A percentile compares a stretch with the other conserved stretches of the same genome.
phyloP scores from a whole-genome alignment of 92 coral and sea anemone genomes.

The Epizoanthus scotinus region DNA sequence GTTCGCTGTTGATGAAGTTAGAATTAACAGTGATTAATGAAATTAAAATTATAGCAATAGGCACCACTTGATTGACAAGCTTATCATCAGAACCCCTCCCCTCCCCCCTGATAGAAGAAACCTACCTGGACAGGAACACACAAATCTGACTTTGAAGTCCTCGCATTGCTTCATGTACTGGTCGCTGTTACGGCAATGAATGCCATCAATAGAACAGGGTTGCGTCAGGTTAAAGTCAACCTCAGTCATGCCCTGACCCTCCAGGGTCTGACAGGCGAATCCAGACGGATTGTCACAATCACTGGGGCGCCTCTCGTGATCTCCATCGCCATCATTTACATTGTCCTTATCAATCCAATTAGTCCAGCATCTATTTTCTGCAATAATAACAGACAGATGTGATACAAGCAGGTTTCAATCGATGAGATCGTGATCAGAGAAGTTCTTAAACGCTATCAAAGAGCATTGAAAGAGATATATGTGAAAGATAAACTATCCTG shows the following conservation, averaged over 20 bases:
- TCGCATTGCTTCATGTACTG: conserved; percentile 69
- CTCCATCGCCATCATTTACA: conserved; percentile 71
- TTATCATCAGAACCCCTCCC: not conserved
- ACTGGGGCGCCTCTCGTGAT: conserved; percentile 62
- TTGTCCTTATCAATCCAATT: conserved; percentile 79
- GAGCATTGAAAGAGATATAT: too few species aligned
- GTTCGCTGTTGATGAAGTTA: conserved; percentile 52
- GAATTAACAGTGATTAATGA: not conserved
- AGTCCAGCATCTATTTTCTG: conserved; percentile 91
- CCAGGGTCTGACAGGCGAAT: conserved; percentile 81
- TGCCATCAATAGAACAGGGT: conserved; percentile 78
- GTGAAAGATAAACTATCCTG: too few species aligned
- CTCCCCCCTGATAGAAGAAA: not conserved
- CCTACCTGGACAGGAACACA: conserved; percentile 86
- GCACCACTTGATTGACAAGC: not conserved
- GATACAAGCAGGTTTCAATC: too few species aligned
- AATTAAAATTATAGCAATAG: not conserved
- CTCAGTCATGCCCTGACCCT: conserved; percentile 67
- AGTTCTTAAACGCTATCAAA: too few species aligned
- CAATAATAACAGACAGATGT: not conserved
- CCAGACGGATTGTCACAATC: conserved; percentile 68
- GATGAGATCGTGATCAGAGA: too few species aligned
- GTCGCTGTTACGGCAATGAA: conserved; percentile 78
- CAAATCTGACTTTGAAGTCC: conserved; percentile 89
- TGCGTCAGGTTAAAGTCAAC: conserved; percentile 64